Base-by-base conservation (phyloP, 2,797 vertebrate genomes). In the Chaetophractus vellerosus region DNA sequence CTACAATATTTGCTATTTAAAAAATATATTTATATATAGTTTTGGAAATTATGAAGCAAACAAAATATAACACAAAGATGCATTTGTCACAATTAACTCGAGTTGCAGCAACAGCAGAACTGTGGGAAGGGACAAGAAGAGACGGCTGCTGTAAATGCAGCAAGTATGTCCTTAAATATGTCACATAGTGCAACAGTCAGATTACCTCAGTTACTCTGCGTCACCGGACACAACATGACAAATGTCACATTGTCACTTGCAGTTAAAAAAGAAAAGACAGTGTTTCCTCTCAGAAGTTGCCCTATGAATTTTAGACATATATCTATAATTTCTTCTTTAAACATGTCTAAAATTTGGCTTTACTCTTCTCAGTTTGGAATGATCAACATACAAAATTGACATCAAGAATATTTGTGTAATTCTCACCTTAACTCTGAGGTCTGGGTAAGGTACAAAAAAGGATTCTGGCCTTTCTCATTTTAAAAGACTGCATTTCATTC, bases 11-110 rank as follows among this genome's bases (percentile, higher is more conserved):
- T 95, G 98, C 97, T 97, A 98, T 86, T 96, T 88, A 41, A 52
- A 97, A 97, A 97, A 96, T 96, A 98, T 97, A 96, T 68, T 97
- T 98, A 98, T 98, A 98, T 97, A 98, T 97, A 96, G 36, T 96
- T 95, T 96, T 98, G 96, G 96, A 98, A 98, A 98, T 97, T 92
- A 97, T 84, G 96, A 96, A 97, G 96, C 96, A 79, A 98, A 98
- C 9, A 63, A 96, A 98, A 97, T 50, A 16, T 23, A 97, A 97
- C 96, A 96, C 78, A 93, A 19, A 97, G 97, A 97, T 4, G 75
- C 97, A 95, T 94, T 96, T 97, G 98, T 98, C 97, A 98, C 97
- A 95, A 96, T 76, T 82, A 96, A 92, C 96, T 96, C 68, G 90
- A 96, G 84, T 48, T 26, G 96, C 63, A 12, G 97, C 96, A 80